A percentile compares a stretch with the other conserved stretches of the same genome.
phyloP scores from a whole-genome alignment of 2,797 vertebrate genomes.

The Sparidentex hasta region DNA sequence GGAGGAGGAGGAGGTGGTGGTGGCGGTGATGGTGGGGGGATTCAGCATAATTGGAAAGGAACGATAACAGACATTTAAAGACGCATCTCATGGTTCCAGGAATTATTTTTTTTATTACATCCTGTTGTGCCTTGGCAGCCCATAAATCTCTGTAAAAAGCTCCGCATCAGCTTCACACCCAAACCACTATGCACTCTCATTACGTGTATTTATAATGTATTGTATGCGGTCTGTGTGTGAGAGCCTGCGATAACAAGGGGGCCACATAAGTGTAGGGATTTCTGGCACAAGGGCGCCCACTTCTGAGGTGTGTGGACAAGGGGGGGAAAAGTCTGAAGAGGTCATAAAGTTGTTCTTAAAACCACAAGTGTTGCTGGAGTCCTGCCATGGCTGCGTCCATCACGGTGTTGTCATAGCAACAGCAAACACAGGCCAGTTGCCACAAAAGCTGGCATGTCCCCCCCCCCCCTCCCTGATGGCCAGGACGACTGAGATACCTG shows the following conservation, averaged over 20 bases:
- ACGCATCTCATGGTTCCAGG: conserved; percentile 51
- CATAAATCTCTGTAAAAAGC: conserved; percentile 59
- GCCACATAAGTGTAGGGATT: conserved; percentile 4
- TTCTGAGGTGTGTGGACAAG: conserved; percentile 3
- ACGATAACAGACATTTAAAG: conserved; percentile 70
- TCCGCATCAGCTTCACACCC: conserved; percentile 39
- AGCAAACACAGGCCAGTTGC: conserved; percentile 72
- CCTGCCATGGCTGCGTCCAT: conserved; percentile 57
- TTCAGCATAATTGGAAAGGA: conserved; percentile 61
- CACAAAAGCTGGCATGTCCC: conserved; percentile 64
- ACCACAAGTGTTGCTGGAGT: conserved; percentile 18
- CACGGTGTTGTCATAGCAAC: conserved; percentile 66
- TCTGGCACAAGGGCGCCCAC: conserved; percentile 2
- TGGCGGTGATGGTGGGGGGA: not conserved
- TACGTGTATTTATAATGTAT: conserved; percentile 49
- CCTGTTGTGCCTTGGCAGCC: conserved; percentile 57
- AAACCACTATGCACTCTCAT: conserved; percentile 54
- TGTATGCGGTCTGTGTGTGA: not conserved
- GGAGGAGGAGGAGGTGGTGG: not conserved
- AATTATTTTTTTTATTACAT: conserved; percentile 60
- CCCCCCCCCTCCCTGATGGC: conserved; percentile 28
- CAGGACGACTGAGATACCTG: conserved; percentile 67
- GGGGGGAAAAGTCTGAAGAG: not conserved
- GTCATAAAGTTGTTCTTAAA: conserved; percentile 26
- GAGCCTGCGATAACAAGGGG: conserved; percentile 34